Conservation (phyloP, 2,888 invertebrate species). For the Lutraria lutraria region DNA sequence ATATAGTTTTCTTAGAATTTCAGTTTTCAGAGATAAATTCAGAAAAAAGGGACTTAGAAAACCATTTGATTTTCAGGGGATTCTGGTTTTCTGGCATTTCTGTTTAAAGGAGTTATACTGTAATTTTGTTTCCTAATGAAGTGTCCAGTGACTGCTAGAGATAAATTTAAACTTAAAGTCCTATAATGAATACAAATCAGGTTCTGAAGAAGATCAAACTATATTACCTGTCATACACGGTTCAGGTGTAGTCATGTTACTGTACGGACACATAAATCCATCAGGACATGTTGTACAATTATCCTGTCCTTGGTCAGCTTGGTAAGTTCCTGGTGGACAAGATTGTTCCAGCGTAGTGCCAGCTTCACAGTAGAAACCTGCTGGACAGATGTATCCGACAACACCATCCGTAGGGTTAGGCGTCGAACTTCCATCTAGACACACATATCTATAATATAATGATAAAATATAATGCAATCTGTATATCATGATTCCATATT, state of each 20-base stretch:
- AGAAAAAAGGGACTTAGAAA: too few species aligned
- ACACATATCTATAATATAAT: slow-evolving; percentile 80
- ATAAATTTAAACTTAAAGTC: too few species aligned
- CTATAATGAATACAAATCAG: too few species aligned
- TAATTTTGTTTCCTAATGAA: too few species aligned
- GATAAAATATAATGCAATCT: too few species aligned
- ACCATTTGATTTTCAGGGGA: too few species aligned
- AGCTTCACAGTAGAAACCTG: slow-evolving; percentile 83
- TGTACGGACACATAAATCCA: slow-evolving; percentile 82
- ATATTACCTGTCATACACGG: slow-evolving; percentile 82
- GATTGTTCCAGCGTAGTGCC: slow-evolving; percentile 81
- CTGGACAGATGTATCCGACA: slow-evolving; percentile 83
- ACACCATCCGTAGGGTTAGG: slow-evolving; percentile 79
- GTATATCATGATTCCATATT: too few species aligned
- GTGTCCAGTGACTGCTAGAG: too few species aligned
- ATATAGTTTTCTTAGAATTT: too few species aligned
- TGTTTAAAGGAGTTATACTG: too few species aligned
- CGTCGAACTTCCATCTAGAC: slow-evolving; percentile 82
- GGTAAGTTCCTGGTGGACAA: slow-evolving; percentile 84
- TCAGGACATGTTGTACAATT: slow-evolving; percentile 83
- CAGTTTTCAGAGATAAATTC: too few species aligned
- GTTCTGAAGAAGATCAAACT: not conserved
- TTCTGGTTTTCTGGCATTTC: too few species aligned
- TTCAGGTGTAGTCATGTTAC: slow-evolving; percentile 82
- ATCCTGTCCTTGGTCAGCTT: slow-evolving; percentile 79